Percentiles rank a stretch among this genome's conserved stretches.
phyloP scores from a whole-genome alignment of 2,888 invertebrate genomes.

The Physocephala rufipes region DNA sequence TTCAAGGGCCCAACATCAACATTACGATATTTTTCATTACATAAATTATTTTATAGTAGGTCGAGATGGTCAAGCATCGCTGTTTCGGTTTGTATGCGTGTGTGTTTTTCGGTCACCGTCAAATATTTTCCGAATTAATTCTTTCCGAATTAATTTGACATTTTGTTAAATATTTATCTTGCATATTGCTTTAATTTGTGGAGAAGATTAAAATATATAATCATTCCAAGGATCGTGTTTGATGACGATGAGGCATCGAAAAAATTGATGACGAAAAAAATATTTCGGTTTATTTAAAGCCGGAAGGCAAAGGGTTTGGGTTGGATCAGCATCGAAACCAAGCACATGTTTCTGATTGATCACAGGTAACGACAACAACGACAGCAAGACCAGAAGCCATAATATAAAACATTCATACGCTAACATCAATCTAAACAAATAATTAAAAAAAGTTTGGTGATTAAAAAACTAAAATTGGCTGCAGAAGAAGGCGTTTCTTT shows the following conservation, averaged over 20 bases:
- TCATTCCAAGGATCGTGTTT: constrained; percentile 5
- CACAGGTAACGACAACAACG: constrained; percentile 31
- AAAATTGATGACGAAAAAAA: constrained; percentile 12
- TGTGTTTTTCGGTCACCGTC: constrained; percentile 16
- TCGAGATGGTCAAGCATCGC: constrained; percentile 40
- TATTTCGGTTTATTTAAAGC: neutral
- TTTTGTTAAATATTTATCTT: neutral
- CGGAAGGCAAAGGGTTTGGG: neutral
- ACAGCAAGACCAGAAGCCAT: constrained; percentile 9
- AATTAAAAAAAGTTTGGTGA: neutral
- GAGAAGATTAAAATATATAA: no score
- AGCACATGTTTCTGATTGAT: constrained; percentile 7
- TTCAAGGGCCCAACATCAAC: constrained; percentile 61
- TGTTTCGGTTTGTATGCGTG: no score
- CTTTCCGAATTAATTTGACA: neutral
- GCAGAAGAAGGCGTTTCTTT: neutral
- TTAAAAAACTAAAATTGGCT: constrained; percentile 17
- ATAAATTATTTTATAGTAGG: constrained; percentile 64
- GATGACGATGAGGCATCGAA: neutral
- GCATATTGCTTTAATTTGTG: constrained; percentile 7
- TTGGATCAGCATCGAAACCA: neutral
- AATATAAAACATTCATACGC: constrained; percentile 22
- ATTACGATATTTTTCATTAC: constrained; percentile 65
- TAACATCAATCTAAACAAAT: constrained; percentile 45
- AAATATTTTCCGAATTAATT: constrained; percentile 4